Evolutionary conservation across 2,113 vertebrate genomes (phyloP), one percentile per base, ranked within the genome.

Genomic region (Poeciliopsis occidentalis): DNA sequence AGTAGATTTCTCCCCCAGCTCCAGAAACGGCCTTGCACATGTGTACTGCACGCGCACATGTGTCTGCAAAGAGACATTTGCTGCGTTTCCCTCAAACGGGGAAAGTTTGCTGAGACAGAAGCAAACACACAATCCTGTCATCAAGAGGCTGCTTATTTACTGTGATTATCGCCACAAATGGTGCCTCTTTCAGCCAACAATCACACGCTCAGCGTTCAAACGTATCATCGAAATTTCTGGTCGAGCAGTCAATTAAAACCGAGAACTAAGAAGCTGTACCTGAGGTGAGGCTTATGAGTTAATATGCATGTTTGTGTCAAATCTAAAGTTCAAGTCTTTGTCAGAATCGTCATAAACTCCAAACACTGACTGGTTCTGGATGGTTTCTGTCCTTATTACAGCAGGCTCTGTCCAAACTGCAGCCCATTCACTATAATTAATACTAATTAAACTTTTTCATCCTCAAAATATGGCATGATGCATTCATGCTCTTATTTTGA

Each of bases 111-210:
- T 71, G 77, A 91, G 84, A 76, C 47, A 17, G 84, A 87, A 87
- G 89, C 84, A 90, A 87, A 90, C 81, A 88, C 78, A 60, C 67
- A 71, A 84, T 85, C 87, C 86, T 64, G 81, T 87, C 81, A 83
- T 79, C 75, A 72, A 73, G 71, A 81, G 79, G 74, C 73, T 71
- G 80, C 71, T 78, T 87, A 89, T 91, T 91, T 80, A 90, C 88
- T 91, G 76, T 92, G 80, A 93, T 93, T 90, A 92, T 66, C 78
- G 57, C 81, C n/a, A 13, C 90, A 80, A 93, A 82, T 82, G 80
- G 78, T 64, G 86, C 84, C 83, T 85, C 39, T 71, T 88, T 87
- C 89, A 85, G 81, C 78, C 74, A 82, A 67, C 84, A 92, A 91
- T 89, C 63, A 91, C 78, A 79, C 71, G 75, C 72, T 81, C 68